Evolutionary conservation across 2,888 invertebrate genomes (phyloP), one percentile per base, ranked within the genome.

Genomic region (Mythimna albipuncta): DNA sequence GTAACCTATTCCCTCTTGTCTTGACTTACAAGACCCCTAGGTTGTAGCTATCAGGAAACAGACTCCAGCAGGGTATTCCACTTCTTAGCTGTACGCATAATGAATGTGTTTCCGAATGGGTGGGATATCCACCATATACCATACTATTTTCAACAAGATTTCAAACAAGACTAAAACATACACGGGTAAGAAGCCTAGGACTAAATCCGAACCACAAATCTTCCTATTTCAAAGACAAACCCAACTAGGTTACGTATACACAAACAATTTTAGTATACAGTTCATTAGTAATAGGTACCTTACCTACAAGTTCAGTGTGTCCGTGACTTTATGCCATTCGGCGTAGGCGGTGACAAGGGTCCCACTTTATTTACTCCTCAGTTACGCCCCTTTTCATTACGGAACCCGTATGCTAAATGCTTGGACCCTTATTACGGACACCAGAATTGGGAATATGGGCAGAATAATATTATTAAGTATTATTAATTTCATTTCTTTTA

Each of bases 311-410:
- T 84, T 77, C n/a, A 76, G 84, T 85, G 76, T 83, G 79, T 54
- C 75, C 63, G 16, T 64, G 81, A 77, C 81, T 83, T 86, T 72
- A 82, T 66, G 71, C n/a, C 64, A 62, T 59, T 41, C 44, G 61
- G 38, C 72, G 79, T 81, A 67, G 79, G 78, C 78, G 75, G 77
- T 89, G 91, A 91, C 86, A 87, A 89, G 89, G 91, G 91, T 91
- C 73, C 76, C 69, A 85, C 83, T 87, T 85, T 89, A 89, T 89
- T 90, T 86, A 87, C 87, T 78, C 77, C 78, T 74, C 86, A 85
- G 77, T 85, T 87, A 86, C 88, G 84, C 83, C 85, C 75, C 74
- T 69, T 85, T 88, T 85, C 86, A 89, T 88, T 89, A 87, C 81
- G 65, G 68, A 66, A 82, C 74, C 75, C 76, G 78, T 86, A 86